phyloP scores from a whole-genome alignment of 2,888 invertebrate genomes.

The Standfussiana lucernea region DNA sequence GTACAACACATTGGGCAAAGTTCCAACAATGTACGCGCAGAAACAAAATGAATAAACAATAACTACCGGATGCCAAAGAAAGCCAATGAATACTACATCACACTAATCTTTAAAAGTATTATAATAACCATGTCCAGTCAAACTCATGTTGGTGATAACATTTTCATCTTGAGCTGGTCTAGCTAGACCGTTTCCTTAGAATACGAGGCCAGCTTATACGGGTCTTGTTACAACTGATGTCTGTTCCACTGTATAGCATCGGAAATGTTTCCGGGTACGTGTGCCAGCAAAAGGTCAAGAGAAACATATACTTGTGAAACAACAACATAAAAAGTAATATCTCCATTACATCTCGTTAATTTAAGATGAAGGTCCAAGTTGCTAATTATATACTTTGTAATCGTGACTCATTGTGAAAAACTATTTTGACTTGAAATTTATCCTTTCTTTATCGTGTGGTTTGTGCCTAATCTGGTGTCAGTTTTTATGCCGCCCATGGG shows the following conservation, averaged over 20 bases:
- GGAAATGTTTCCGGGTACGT: slow-evolving; percentile 33
- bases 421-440: slow-evolving; percentile 24
- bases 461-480: too few species aligned
- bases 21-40: slow-evolving; percentile 24
- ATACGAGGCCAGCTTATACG: not conserved
- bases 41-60: slow-evolving; percentile 43
- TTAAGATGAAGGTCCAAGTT: not conserved
- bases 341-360: not conserved
- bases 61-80: slow-evolving; percentile 31
- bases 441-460: too few species aligned
- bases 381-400: slow-evolving; percentile 15
- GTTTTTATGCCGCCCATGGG: too few species aligned
- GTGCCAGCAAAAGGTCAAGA: slow-evolving; percentile 48
- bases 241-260: not conserved
- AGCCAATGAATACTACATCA: slow-evolving; percentile 48
- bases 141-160: not conserved
- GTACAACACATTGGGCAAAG: slow-evolving; percentile 28
- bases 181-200: not conserved
- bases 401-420: slow-evolving; percentile 10
- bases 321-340: slow-evolving; percentile 21
- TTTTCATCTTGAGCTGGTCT: not conserved
- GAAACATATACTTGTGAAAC: not conserved
- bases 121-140: not conserved
- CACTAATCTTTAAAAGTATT: slow-evolving; percentile 24
- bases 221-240: not conserved